A percentile compares a stretch with the other conserved stretches of the same genome.
Conservation (phyloP, 2,113 vertebrate genomes). For the Strix aluco region DNA sequence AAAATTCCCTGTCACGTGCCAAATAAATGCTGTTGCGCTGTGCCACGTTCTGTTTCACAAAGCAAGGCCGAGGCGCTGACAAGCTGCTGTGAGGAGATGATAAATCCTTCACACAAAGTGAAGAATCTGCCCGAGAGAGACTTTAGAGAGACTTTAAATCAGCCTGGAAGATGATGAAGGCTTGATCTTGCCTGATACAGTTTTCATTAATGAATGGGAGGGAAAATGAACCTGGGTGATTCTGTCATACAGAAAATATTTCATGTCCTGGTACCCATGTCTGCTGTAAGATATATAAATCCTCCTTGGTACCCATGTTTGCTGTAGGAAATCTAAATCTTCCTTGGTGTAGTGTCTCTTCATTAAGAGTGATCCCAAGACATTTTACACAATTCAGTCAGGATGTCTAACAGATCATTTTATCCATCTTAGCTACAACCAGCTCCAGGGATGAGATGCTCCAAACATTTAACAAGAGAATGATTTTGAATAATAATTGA, state of each 20-base stretch:
- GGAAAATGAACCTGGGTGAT: neutral
- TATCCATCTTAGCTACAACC: neutral
- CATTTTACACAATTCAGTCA: too few species aligned
- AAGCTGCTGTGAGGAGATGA: neutral
- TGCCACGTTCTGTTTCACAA: accelerated
- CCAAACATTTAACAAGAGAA: neutral
- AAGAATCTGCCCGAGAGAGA: neutral
- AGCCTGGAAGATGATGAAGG: neutral
- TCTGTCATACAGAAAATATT: neutral
- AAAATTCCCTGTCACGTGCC: accelerated
- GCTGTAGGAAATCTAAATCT: neutral
- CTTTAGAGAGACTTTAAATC: neutral
- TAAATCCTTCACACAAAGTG: neutral
- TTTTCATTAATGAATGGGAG: neutral
- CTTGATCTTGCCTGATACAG: neutral
- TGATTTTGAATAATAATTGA: neutral
- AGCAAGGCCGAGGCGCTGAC: neutral
- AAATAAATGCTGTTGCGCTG: neutral
- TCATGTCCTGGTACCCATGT: accelerated
- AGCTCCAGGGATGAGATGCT: neutral
- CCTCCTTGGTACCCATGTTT: accelerated
- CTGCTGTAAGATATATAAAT: neutral
- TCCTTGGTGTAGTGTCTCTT: accelerated
- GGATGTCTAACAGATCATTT: neutral
- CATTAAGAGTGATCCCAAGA: neutral